phyloP scores from a whole-genome alignment of 2,113 vertebrate genomes.

The Marcusenius ussheri region DNA sequence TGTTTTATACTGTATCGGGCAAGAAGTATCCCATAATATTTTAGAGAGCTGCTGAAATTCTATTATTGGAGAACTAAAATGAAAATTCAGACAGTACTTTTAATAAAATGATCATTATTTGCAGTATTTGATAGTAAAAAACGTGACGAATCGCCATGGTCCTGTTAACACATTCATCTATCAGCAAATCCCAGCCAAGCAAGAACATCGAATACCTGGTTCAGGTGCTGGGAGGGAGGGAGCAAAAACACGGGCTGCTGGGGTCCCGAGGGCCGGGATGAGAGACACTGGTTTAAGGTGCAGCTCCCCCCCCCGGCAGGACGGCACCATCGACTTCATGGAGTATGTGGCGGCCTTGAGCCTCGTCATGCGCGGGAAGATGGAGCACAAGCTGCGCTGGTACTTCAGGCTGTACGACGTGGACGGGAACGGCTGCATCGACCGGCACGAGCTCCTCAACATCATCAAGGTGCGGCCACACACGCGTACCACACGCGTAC shows the following conservation, averaged over 20 bases:
- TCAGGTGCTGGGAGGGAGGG: not conserved
- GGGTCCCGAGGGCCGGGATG: not conserved
- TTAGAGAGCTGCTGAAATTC: not conserved
- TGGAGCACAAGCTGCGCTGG: constrained; percentile 89
- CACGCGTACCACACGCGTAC: not conserved
- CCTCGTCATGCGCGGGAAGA: constrained; percentile 81
- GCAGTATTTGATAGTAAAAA: not conserved
- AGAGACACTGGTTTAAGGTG: not conserved
- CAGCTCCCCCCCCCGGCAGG: constrained; percentile 48
- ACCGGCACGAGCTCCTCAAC: constrained; percentile 77
- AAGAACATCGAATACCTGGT: not conserved
- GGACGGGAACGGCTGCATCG: constrained; percentile 85
- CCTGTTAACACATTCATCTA: not conserved
- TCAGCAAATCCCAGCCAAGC: not conserved
- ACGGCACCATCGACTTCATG: constrained; percentile 87
- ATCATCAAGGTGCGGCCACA: constrained; percentile 73
- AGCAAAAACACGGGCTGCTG: not conserved
- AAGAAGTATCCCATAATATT: not conserved
- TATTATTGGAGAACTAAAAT: not conserved
- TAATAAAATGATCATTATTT: not conserved
- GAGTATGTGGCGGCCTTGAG: constrained; percentile 86
- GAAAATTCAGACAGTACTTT: not conserved
- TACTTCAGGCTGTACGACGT: constrained; percentile 90
- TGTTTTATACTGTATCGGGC: not conserved
- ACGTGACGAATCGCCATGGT: not conserved